phyloP scores from a whole-genome alignment of 2,113 vertebrate species.

The Deroptyus accipitrinus region DNA sequence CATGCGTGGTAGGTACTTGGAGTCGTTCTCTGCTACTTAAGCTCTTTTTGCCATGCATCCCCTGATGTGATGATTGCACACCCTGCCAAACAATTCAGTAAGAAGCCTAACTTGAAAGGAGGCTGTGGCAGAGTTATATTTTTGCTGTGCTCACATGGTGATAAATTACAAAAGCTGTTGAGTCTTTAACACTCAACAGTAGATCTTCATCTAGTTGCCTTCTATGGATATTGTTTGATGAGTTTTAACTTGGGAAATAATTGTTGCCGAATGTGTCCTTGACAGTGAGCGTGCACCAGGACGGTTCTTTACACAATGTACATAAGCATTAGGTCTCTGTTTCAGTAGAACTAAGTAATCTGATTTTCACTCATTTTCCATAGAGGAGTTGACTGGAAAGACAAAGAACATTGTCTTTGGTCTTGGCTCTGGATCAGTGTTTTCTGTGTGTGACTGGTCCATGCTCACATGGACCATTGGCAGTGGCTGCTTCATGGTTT shows the following conservation, averaged over 20 bases:
- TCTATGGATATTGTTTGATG: slow-evolving; percentile 42
- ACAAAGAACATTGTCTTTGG: neutral
- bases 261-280: slow-evolving; percentile 13
- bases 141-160: slow-evolving; percentile 21
- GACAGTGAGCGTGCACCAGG: neutral
- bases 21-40: neutral
- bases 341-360: neutral
- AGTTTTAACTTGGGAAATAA: slow-evolving; percentile 28
- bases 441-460: neutral
- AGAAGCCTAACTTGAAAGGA: slow-evolving; percentile 36
- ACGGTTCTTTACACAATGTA: neutral
- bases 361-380: neutral
- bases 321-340: neutral
- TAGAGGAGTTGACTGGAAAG: neutral
- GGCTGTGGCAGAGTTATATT: neutral
- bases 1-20: neutral
- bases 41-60: neutral
- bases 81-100: slow-evolving; percentile 10
- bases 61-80: neutral
- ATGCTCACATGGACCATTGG: fast-evolving
- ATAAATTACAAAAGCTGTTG: slow-evolving; percentile 19
- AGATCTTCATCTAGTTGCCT: slow-evolving; percentile 3
- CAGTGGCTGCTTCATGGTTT: neutral
- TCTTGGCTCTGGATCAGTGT: neutral
- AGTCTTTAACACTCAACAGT: slow-evolving; percentile 21